Percentiles rank a stretch among this genome's conserved stretches.
These are phyloP conservation scores for Eulithis prunata DNA, from an alignment of 2,888 invertebrate genomes.

Conservation along the genomic window DNA sequence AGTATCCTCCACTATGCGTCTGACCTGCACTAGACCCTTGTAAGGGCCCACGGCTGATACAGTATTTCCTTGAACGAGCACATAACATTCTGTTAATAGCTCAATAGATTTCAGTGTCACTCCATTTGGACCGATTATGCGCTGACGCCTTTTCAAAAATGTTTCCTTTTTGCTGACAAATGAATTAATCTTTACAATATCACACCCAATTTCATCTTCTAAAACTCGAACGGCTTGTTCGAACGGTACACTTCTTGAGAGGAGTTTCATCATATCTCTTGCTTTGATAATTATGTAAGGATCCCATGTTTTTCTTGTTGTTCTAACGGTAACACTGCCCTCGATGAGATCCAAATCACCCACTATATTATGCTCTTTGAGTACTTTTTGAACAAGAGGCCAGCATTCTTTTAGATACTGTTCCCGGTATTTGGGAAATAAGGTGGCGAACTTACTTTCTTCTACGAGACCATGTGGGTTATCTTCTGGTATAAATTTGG, in stretches of 20 bases:
- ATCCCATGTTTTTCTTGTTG: slow-evolving; percentile 99
- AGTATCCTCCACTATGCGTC: slow-evolving; percentile 96
- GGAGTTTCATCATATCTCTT: slow-evolving; percentile 96
- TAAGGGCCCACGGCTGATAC: slow-evolving; percentile 98
- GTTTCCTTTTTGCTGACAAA: slow-evolving; percentile 95
- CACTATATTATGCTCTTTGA: slow-evolving; percentile 91
- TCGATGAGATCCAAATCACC: slow-evolving; percentile 97
- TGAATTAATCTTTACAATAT: slow-evolving; percentile 98
- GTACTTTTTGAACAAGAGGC: slow-evolving; percentile 95
- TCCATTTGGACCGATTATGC: slow-evolving; percentile 98
- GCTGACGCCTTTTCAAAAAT: slow-evolving; percentile 96
- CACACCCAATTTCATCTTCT: slow-evolving; percentile 96
- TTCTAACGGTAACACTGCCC: slow-evolving; percentile 96
- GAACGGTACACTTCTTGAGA: slow-evolving; percentile 97
- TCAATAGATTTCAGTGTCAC: slow-evolving; percentile 99
- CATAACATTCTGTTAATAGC: slow-evolving; percentile 97
- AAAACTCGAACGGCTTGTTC: slow-evolving; percentile 96
- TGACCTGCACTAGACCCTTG: slow-evolving; percentile 93
- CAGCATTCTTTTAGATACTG: slow-evolving; percentile 97
- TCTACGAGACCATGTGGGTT: slow-evolving; percentile 95
- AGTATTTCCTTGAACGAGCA: slow-evolving; percentile 98
- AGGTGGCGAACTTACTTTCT: slow-evolving; percentile 97
- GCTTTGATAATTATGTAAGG: slow-evolving; percentile 98
- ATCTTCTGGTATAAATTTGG: slow-evolving; percentile 93
- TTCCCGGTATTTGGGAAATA: slow-evolving; percentile 99